phyloP scores from a whole-genome alignment of 2,888 invertebrate genomes.

The Portevinia maculata region DNA sequence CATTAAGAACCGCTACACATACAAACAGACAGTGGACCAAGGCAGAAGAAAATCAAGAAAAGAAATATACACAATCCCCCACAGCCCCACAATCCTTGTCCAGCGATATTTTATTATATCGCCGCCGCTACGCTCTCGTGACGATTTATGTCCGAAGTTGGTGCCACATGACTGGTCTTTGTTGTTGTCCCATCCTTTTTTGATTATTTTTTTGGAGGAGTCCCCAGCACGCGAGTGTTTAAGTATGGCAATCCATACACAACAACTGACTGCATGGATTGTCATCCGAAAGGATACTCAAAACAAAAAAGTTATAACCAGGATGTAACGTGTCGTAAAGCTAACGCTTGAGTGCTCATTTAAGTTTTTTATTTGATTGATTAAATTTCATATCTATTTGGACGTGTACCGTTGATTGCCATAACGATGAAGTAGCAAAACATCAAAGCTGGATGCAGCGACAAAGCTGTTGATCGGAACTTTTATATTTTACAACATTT shows the following conservation, averaged over 20 bases:
- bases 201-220: not conserved
- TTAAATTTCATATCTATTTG: constrained; percentile 57
- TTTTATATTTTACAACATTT: constrained; percentile 20
- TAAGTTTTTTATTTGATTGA: constrained; percentile 62
- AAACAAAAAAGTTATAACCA: constrained; percentile 42
- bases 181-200: not conserved
- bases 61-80: constrained; percentile 46
- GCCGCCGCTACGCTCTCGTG: constrained; percentile 48
- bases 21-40: not conserved
- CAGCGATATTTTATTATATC: constrained; percentile 69
- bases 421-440: constrained; percentile 1
- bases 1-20: not conserved
- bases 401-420: constrained; percentile 39
- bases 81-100: constrained; percentile 36
- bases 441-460: not conserved
- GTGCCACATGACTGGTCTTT: constrained; percentile 20
- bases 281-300: not conserved
- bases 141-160: constrained; percentile 66
- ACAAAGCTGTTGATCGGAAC: constrained; percentile 10
- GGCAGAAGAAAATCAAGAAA: constrained; percentile 20
- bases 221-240: constrained; percentile 56
- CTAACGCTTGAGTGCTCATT: constrained; percentile 64
- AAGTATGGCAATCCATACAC: constrained; percentile 19
- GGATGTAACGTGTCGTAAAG: constrained; percentile 35
- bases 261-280: not conserved